Conservation (phyloP, 2,113 vertebrate species). For the Gallinago media region DNA sequence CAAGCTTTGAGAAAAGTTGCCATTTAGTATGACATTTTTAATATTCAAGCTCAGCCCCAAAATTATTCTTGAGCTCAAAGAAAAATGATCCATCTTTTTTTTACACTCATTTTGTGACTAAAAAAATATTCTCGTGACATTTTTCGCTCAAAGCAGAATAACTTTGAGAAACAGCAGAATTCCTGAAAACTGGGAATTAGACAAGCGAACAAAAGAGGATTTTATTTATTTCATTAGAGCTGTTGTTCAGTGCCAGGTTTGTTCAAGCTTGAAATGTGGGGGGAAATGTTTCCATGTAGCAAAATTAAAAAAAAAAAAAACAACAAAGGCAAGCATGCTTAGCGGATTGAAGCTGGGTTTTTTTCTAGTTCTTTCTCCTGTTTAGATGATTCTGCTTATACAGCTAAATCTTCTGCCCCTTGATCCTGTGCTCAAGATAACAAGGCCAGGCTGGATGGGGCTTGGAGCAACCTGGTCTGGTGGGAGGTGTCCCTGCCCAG, state of each 20-base stretch:
- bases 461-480: no score
- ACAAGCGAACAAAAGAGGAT: neutral
- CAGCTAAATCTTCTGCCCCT: neutral
- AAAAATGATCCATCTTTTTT: neutral
- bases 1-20: neutral
- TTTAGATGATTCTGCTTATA: neutral
- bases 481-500: no score
- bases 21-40: slow-evolving; percentile 38
- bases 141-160: neutral
- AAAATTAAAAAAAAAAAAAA: neutral
- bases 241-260: neutral
- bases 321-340: neutral
- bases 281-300: neutral
- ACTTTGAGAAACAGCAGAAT: neutral
- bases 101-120: neutral
- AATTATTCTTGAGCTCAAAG: neutral
- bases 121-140: neutral
- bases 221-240: neutral
- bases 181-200: neutral
- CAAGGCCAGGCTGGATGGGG: no score
- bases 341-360: neutral
- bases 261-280: neutral
- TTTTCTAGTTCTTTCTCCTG: neutral
- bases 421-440: neutral
- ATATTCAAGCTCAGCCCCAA: neutral